Base-by-base conservation (phyloP, 2,888 invertebrate genomes). In the Ectobius pallidus region DNA sequence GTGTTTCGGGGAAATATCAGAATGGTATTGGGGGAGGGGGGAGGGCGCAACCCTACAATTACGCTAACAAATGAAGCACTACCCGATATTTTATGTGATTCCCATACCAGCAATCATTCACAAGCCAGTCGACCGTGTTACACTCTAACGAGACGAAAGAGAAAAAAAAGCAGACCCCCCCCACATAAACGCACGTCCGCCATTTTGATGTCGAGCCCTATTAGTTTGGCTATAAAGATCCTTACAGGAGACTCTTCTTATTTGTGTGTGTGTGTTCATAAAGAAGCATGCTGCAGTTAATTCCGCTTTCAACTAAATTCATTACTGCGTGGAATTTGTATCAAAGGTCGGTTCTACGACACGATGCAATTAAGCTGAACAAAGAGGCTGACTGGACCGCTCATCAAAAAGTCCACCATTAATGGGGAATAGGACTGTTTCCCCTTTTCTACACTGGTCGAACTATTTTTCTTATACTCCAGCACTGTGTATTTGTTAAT, bases 51-150 rank as follows among this genome's bases (percentile, higher is more conserved):
- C 34, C n/a, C 46, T 46, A 46, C 46, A 46, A 46, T 46, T 46
- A 46, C 46, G 46, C 46, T 46, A n/a, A 46, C 46, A 46, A 46
- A 46, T 46, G 7, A 46, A 46, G 46, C 46, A 46, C 46, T 46
- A 46, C 46, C 7, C 46, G 46, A n/a, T 46, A 46, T 46, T 46
- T 46, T 46, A 46, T 46, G 46, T n/a, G 11, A 46, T 46, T 46
- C 46, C 7, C 46, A 46, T 46, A 46, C 46, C n/a, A n/a, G 46
- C 9, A 14, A 7, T n/a, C 46, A 46, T 46, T 46, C 7, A 46
- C 46, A 46, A 46, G 46, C 46, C 46, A n/a, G 46, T 46, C 46
- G 46, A 14, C n/a, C 46, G n/a, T 46, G 46, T 46, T 14, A 46
- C 46, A n/a, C 3, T 46, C 46, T n/a, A 46, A 46, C 46, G 7